Evolutionary conservation across 2,888 invertebrate genomes (phyloP), one percentile per base, ranked within the genome.

Genomic region (Drosophila algonquin): DNA sequence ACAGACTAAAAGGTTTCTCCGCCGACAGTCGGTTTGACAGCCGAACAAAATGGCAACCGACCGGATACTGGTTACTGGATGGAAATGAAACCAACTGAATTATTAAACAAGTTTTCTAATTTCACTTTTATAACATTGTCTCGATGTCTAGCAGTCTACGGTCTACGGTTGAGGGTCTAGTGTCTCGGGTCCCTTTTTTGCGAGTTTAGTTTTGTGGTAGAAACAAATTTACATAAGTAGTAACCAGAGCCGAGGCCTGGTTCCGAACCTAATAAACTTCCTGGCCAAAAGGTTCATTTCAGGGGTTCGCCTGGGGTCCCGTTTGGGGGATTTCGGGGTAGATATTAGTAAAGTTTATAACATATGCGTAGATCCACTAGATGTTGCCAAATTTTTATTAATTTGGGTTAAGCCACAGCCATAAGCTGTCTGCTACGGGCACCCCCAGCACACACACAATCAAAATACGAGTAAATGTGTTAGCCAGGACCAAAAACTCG

Each of bases 101-200:
- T 87, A 89, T 85, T 89, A 76, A 85, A 67, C 81, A 83, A 83
- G 73, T 83, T 83, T 87, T 77, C 81, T 85, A 85, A 89, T 85
- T 83, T 86, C 70, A 73, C 77, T 86, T 83, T 76, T 72, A 72
- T 74, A 63, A 60, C 68, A 74, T 64, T 47, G 73, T 48, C 81
- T 77, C 65, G 32, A 30, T 45, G 50, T 63, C 63, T 55, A 63
- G 61, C 53, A 63, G 50, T 54, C 30, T 30, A 8, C 7, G 27
- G 7, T 27, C 7, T 27, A 2, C 7, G n/a, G n/a, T n/a, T n/a
- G n/a, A n/a, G 8, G 8, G 30, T 30, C 30, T 46, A 10, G 21
- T 6, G 16, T 30, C 40, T 35, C 47, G 47, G 51, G 47, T 48
- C 44, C 68, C 55, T 51, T 73, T 72, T 72, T 35, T 32, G 60